Evolutionary conservation across 2,113 vertebrate species (phyloP).

Genomic region (Paraplagusia blochii): DNA sequence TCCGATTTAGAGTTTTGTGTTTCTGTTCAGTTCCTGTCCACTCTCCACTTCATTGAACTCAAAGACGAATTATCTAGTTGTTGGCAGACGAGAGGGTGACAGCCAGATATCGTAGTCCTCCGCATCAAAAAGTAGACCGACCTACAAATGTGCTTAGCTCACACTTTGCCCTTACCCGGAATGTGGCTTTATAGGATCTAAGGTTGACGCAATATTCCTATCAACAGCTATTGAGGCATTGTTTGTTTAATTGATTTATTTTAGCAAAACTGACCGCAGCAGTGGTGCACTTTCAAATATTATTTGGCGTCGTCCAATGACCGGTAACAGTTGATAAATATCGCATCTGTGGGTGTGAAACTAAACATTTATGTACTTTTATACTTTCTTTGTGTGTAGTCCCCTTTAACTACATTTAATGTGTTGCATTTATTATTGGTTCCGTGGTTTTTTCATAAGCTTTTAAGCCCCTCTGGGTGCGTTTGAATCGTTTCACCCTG

Average conservation of each 20-base stretch:
- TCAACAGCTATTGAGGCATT: too few relatives aligned
- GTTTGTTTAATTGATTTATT: too few relatives aligned
- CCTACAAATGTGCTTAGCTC: slow-evolving; percentile 6
- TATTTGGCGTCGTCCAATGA: too few relatives aligned
- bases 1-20: slow-evolving; percentile 25
- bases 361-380: background rate
- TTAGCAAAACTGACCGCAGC: too few relatives aligned
- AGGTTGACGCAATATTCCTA: too few relatives aligned
- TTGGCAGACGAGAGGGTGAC: slow-evolving; percentile 48
- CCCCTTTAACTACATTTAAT: slow-evolving; percentile 5
- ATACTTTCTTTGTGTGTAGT: background rate
- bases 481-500: slow-evolving; percentile 24
- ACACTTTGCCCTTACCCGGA: background rate
- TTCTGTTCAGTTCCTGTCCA: slow-evolving; percentile 69
- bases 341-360: background rate
- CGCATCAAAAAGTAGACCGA: slow-evolving; percentile 72
- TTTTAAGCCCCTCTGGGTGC: background rate
- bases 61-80: slow-evolving; percentile 74
- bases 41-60: slow-evolving; percentile 74
- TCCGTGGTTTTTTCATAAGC: slow-evolving; percentile 42
- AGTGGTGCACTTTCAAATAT: too few relatives aligned
- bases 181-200: background rate
- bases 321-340: too few relatives aligned
- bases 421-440: slow-evolving; percentile 25
- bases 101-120: slow-evolving; percentile 48